Evolutionary conservation across 2,113 vertebrate species (phyloP).

Genomic region (Eurypyga helias): DNA sequence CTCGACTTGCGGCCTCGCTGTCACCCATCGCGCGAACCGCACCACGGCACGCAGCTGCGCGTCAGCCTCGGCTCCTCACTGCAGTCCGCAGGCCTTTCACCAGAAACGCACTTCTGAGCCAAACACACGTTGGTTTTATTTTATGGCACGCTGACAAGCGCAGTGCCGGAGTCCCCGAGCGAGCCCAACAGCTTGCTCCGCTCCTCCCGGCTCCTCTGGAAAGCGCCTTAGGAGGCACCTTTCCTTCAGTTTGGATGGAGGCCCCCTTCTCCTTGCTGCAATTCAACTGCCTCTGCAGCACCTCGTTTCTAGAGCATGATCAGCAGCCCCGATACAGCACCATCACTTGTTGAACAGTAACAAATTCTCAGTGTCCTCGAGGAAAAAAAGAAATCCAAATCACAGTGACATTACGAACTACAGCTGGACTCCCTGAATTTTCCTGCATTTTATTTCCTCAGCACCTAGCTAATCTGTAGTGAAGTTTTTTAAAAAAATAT

Average conservation of each 20-base stretch:
- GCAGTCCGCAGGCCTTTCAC: neutral
- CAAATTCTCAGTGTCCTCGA: neutral
- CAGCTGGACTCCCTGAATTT: neutral
- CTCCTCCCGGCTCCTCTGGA: neutral
- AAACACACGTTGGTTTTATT: neutral
- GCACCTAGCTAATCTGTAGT: neutral
- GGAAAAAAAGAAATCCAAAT: neutral
- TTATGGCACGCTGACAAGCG: neutral
- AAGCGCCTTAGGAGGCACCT: neutral
- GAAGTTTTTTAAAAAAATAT: neutral
- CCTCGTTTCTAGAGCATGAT: neutral
- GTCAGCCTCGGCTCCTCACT: neutral
- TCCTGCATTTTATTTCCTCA: neutral
- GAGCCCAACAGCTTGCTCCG: neutral
- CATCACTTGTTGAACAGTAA: neutral
- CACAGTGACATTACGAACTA: neutral
- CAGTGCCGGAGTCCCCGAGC: neutral
- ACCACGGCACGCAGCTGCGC: neutral
- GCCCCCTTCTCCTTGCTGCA: neutral
- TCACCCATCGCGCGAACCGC: slow-evolving; percentile 43
- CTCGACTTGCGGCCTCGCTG: slow-evolving; percentile 24
- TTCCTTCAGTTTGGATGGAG: neutral
- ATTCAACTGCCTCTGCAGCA: neutral
- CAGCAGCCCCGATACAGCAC: neutral
- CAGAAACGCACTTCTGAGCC: neutral